Conservation (phyloP, 2,113 vertebrate species). For the Rhineura floridana region DNA sequence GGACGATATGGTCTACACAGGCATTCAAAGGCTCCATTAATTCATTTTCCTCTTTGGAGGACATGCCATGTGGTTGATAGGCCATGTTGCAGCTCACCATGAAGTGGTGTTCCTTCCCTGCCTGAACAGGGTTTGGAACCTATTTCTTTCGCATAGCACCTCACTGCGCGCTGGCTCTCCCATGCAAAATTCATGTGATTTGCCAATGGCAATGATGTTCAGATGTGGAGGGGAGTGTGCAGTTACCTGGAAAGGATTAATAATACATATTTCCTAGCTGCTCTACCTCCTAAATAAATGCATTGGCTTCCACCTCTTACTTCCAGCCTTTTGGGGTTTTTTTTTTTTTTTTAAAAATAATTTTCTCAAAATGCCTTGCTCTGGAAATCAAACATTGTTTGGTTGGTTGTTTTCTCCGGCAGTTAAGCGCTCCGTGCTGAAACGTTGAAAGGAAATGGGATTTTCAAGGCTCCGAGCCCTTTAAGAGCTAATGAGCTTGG, state of each 20-base stretch:
- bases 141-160: background rate
- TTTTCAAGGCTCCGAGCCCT: conserved; percentile 24
- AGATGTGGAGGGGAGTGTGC: background rate
- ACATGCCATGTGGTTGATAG: too few species aligned
- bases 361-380: conserved; percentile 23
- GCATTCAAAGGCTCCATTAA: too few species aligned
- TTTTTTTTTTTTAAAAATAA: too few species aligned
- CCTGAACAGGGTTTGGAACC: background rate
- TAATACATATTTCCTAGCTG: background rate
- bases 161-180: too few species aligned
- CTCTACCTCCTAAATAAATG: background rate
- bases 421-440: conserved; percentile 21
- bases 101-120: too few species aligned
- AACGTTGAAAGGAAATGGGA: conserved; percentile 15
- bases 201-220: background rate
- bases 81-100: too few species aligned
- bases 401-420: conserved; percentile 27
- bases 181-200: background rate
- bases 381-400: conserved; percentile 18
- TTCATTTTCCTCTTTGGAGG: too few species aligned
- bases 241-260: background rate
- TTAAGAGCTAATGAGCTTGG: conserved; percentile 18
- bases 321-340: conserved; percentile 45
- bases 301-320: conserved; percentile 28
- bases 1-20: too few species aligned